These are phyloP conservation scores for Chaetoderma sp. DNA, from an alignment of 2,888 invertebrate species.

Conservation along the genomic window DNA sequence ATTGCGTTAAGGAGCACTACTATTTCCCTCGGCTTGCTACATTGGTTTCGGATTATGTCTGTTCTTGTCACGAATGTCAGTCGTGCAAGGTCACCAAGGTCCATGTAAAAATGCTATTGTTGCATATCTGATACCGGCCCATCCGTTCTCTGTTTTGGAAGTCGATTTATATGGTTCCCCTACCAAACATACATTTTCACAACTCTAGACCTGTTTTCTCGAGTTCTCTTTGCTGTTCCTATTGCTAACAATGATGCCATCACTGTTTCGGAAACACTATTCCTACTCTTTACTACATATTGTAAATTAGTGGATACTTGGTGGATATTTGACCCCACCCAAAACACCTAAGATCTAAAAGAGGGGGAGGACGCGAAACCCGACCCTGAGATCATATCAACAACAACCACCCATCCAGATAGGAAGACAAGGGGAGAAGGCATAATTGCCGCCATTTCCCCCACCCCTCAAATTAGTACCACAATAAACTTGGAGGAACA, in stretches of 20 bases:
- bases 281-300: constrained; percentile 13
- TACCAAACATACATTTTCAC: constrained; percentile 18
- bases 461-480: no score
- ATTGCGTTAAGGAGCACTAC: constrained; percentile 18
- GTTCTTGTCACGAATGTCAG: constrained; percentile 23
- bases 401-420: no score
- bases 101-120: constrained; percentile 11
- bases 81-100: constrained; percentile 15
- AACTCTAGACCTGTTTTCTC: constrained; percentile 17
- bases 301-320: no score
- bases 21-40: constrained; percentile 16
- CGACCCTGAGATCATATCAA: no score
- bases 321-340: no score
- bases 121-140: constrained; percentile 16
- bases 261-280: constrained; percentile 10
- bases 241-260: constrained; percentile 17
- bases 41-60: constrained; percentile 13
- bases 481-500: no score
- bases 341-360: no score
- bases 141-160: constrained; percentile 22
- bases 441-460: no score
- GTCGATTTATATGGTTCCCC: constrained; percentile 23
- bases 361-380: no score
- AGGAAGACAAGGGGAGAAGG: no score
- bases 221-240: constrained; percentile 9